Percentiles rank a stretch among this genome's conserved stretches.
phyloP scores from a whole-genome alignment of 2,113 vertebrate genomes.

The Isichthys henryi region DNA sequence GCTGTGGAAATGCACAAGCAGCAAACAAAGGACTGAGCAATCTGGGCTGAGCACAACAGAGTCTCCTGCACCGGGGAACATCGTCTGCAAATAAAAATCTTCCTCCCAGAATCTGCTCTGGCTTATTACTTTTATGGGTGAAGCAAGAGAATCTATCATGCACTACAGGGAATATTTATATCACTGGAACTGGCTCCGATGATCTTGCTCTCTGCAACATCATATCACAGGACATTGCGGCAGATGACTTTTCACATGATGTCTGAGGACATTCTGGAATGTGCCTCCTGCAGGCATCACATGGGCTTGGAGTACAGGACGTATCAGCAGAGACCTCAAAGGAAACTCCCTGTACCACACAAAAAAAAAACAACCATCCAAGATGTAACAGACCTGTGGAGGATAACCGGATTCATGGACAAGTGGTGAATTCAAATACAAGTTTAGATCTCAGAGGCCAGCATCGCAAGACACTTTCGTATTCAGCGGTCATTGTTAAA shows the following conservation, averaged over 20 bases:
- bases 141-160: not conserved
- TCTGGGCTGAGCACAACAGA: not conserved
- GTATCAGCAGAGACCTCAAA: not conserved
- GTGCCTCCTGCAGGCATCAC: conserved; percentile 3
- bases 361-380: not conserved
- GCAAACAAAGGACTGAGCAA: not conserved
- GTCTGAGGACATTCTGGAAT: conserved; percentile 34
- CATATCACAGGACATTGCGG: conserved; percentile 40
- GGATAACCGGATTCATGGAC: not conserved
- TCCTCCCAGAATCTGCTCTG: not conserved
- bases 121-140: not conserved
- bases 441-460: not conserved
- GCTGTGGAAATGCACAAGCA: not conserved
- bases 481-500: not conserved
- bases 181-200: not conserved
- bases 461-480: no score
- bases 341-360: not conserved
- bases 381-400: not conserved
- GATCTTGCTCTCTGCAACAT: conserved; percentile 9
- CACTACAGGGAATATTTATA: not conserved
- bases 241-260: conserved; percentile 35
- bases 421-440: not conserved
- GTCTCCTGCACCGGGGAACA: not conserved
- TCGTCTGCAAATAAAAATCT: not conserved
- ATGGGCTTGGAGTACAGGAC: conserved; percentile 12